These are phyloP conservation scores for Drosophila neotestacea DNA, from an alignment of 2,888 invertebrate genomes.

Conservation along the genomic window DNA sequence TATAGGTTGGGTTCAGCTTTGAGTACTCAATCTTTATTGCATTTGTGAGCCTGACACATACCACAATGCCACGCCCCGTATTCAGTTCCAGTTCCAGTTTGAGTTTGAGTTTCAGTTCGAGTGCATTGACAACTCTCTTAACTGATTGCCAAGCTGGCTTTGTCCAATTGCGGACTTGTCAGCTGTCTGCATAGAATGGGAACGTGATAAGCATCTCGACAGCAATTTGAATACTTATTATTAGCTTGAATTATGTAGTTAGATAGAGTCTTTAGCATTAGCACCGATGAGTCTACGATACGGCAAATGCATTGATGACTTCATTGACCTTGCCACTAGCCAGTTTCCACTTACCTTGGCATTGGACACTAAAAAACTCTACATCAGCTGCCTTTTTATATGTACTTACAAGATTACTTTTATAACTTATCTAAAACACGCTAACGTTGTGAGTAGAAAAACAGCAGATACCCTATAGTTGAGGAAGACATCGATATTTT, in stretches of 20 bases:
- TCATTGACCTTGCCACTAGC: conserved; percentile 52
- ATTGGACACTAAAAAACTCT: conserved; percentile 36
- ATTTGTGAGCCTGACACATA: conserved; percentile 41
- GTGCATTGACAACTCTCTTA: conserved; percentile 55
- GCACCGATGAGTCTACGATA: conserved; percentile 39
- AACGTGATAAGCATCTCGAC: conserved; percentile 59
- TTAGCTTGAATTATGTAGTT: conserved; percentile 49
- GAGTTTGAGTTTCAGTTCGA: conserved; percentile 9
- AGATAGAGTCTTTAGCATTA: conserved; percentile 46
- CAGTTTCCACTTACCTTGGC: conserved; percentile 46
- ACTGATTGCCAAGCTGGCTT: conserved; percentile 36
- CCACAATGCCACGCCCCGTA: conserved; percentile 32
- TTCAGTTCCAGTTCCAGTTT: conserved; percentile 4
- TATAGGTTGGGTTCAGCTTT: conserved; percentile 35
- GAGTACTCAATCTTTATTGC: conserved; percentile 58
- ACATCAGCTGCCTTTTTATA: conserved; percentile 33
- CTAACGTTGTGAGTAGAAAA: neutral
- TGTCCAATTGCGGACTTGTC: conserved; percentile 35
- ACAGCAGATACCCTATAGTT: neutral
- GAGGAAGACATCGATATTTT: too few relatives aligned
- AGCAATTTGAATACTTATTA: conserved; percentile 50
- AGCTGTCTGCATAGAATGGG: conserved; percentile 58
- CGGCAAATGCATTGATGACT: conserved; percentile 34
- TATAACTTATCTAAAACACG: conserved; percentile 18
- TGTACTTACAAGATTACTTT: conserved; percentile 50